phyloP scores from a whole-genome alignment of 2,888 invertebrate species.

The Glyphotaelius pellucidus region DNA sequence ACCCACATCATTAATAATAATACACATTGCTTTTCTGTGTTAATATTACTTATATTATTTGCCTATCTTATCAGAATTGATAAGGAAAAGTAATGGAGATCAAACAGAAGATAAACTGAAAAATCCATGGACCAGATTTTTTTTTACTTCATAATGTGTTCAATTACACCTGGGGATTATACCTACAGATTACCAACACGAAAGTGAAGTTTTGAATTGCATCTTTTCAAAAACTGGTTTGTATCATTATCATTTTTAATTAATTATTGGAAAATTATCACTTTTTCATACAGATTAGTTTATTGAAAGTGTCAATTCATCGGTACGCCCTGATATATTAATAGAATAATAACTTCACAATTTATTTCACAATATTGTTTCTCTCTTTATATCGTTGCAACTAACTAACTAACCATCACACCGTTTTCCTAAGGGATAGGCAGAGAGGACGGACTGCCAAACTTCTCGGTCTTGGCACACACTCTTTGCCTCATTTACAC shows the following conservation, averaged over 20 bases:
- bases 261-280: background rate
- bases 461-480: no score
- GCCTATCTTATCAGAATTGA: slow-evolving; percentile 7
- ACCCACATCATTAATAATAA: no score
- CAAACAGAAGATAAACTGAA: background rate
- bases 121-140: background rate
- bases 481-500: no score
- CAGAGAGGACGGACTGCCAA: no score
- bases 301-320: no score
- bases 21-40: background rate
- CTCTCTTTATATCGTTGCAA: no score
- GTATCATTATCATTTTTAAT: background rate
- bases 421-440: no score
- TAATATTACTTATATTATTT: background rate
- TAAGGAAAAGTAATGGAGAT: slow-evolving; percentile 1
- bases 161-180: background rate
- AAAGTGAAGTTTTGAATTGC: background rate
- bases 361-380: no score
- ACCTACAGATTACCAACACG: background rate
- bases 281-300: background rate
- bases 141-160: background rate
- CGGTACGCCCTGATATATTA: no score
- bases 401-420: no score
- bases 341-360: no score
- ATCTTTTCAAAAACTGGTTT: background rate